Evolutionary conservation across 2,113 vertebrate genomes (phyloP).

Genomic region (Merops nubicus): DNA sequence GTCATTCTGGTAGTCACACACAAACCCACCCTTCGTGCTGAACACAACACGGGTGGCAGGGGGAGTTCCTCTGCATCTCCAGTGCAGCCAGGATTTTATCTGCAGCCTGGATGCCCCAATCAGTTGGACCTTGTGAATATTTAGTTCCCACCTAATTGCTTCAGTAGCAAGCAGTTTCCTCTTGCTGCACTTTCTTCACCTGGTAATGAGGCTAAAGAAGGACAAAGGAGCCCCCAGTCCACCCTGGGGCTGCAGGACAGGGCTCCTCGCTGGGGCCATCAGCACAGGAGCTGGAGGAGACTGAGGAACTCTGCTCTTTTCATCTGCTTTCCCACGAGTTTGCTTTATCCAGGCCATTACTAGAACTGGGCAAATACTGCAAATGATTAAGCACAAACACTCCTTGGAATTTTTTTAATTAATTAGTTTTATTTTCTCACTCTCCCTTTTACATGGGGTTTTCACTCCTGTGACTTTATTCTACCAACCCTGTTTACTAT

Average conservation of each 20-base stretch:
- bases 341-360: not conserved
- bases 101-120: not conserved
- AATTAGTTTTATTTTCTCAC: not conserved
- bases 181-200: not conserved
- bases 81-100: no score
- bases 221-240: not conserved
- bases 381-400: not conserved
- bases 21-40: not conserved
- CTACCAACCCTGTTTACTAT: not conserved
- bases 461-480: not conserved
- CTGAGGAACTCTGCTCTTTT: not conserved
- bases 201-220: not conserved
- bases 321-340: not conserved
- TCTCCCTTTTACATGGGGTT: not conserved
- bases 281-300: not conserved
- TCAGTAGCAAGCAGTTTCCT: not conserved
- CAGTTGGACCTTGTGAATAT: not conserved
- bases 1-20: rapidly evolving
- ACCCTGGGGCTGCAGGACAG: rapidly evolving
- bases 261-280: no score
- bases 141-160: not conserved
- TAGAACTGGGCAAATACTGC: not conserved
- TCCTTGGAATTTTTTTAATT: not conserved
- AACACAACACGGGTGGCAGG: rapidly evolving
- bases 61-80: not conserved